Evolutionary conservation across 1,140 invertebrate genomes (phyloP), one percentile per base, ranked within the genome.

Genomic region (Tetraneura akinire): DNA sequence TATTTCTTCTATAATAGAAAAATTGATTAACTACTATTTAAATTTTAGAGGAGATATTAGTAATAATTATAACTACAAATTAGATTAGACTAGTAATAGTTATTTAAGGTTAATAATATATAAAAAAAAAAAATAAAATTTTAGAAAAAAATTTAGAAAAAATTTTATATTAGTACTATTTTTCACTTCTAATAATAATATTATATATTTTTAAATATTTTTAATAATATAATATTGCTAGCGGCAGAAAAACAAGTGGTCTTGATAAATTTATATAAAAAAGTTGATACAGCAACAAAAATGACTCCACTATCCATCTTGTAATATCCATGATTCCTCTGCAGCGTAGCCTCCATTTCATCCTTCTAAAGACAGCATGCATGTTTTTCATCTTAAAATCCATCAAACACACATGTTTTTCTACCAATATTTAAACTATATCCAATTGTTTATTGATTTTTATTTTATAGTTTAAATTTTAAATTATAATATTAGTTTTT

Each of bases 341-440:
- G 21, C 74, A 45, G 37, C 74, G 45, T 10, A 60, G 42, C 55
- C 8, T 45, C 6, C 51, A 16, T 26, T 13, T 76, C 3, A 60
- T 21, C 37, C 1, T 42, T 5, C 55, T 62, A 21, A 37, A 62
- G 42, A 23, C 55, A 60, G 11, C 23, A 18, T 42, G 32, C 11
- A n/a, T 62, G 55, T 42, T 78, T 78, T 21, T 78, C 42, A 6
- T 45, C 55, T 78, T 78, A 62, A 78, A 57, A 3, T 60, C 5
- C 62, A 78, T 62, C 74, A 78, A 78, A 45, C 55, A 62, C 74
- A 78, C 55, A 45, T 62, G 74, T 62, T 57, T 60, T 62, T 78
- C 32, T 60, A 62, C 74, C 74, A 62, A 47, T 21, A 62, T 60
- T 76, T 60, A 45, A 47, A 60, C 2, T 16, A 10, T 1, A 51